Percentiles rank a stretch among this genome's conserved stretches.
These are phyloP conservation scores for Neotoxoptera formosana DNA, from an alignment of 1,140 invertebrate genomes.

Conservation along the genomic window DNA sequence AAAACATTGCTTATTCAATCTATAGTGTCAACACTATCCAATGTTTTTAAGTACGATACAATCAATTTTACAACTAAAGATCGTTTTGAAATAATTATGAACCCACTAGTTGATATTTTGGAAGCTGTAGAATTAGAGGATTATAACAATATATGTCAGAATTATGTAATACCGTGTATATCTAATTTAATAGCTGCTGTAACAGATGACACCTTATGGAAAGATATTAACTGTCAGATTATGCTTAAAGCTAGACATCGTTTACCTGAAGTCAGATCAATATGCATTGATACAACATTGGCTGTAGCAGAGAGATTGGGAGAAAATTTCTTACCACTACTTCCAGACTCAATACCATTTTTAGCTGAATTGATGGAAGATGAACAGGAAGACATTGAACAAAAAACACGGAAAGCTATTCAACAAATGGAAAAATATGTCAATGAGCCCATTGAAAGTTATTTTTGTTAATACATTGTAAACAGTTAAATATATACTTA, in stretches of 20 bases:
- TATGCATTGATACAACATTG: conserved; percentile 71
- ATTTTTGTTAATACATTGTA: conserved; percentile 67
- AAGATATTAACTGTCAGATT: conserved; percentile 87
- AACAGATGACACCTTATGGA: conserved; percentile 86
- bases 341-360: conserved; percentile 85
- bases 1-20: conserved; percentile 61
- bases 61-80: conserved; percentile 84
- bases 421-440: conserved; percentile 81
- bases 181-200: conserved; percentile 81
- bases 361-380: conserved; percentile 84
- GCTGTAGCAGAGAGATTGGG: conserved; percentile 79
- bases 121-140: conserved; percentile 64
- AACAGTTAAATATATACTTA: background rate
- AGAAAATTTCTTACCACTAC: conserved; percentile 79
- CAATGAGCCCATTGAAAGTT: conserved; percentile 87
- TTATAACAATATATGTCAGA: conserved; percentile 69
- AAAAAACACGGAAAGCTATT: conserved; percentile 75
- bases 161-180: conserved; percentile 78
- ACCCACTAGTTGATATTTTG: conserved; percentile 85
- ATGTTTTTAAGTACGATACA: conserved; percentile 80
- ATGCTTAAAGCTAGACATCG: conserved; percentile 84
- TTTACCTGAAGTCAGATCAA: conserved; percentile 67
- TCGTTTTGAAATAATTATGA: conserved; percentile 79
- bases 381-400: conserved; percentile 80
- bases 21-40: conserved; percentile 70